phyloP scores from a whole-genome alignment of 2,113 vertebrate species.

The Tautogolabrus adspersus region DNA sequence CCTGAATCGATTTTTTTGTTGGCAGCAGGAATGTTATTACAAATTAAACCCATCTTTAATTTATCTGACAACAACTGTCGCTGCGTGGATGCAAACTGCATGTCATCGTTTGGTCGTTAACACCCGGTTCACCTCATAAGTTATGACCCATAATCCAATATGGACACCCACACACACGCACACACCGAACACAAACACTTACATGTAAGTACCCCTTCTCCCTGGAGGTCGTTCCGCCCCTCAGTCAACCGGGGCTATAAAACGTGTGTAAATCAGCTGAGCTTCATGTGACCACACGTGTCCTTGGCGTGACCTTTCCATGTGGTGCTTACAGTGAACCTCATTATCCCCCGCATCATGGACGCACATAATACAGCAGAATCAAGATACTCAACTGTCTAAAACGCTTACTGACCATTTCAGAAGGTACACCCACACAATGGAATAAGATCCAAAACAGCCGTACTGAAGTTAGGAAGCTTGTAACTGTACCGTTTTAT shows the following conservation, averaged over 20 bases:
- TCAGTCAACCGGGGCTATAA: slow-evolving; percentile 11
- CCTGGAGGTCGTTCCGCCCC: slow-evolving; percentile 36
- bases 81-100: not conserved
- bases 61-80: not conserved
- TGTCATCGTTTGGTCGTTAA: slow-evolving; percentile 10
- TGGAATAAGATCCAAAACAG: no score
- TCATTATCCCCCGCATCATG: slow-evolving; percentile 13
- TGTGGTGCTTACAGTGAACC: slow-evolving; percentile 8
- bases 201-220: slow-evolving; percentile 2
- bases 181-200: not conserved
- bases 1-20: not conserved
- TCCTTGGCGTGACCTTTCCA: slow-evolving; percentile 28
- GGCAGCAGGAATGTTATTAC: not conserved
- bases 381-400: no score
- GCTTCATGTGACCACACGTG: slow-evolving; percentile 25
- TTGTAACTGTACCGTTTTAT: no score
- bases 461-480: no score
- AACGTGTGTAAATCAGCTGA: slow-evolving; percentile 38
- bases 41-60: slow-evolving; percentile 1
- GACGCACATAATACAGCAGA: not conserved
- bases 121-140: slow-evolving; percentile 18
- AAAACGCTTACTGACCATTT: no score
- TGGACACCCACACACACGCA: not conserved
- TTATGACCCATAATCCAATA: slow-evolving; percentile 23
- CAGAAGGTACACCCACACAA: no score